A percentile compares a stretch with the other conserved stretches of the same genome.
Conservation (phyloP, 2,888 invertebrate species). For the Philereme vetulata region DNA sequence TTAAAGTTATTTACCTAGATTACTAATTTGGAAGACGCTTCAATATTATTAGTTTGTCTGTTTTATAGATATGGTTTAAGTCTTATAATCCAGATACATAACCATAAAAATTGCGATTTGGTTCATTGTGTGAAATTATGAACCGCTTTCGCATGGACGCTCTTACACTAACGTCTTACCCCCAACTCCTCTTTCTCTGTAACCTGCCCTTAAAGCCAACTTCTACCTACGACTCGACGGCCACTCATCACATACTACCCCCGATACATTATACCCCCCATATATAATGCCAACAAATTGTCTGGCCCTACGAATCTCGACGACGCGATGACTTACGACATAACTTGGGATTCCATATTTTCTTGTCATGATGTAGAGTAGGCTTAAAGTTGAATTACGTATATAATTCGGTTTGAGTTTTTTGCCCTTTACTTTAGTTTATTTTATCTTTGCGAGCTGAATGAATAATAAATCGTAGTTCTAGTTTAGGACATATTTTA, state of each 20-base stretch:
- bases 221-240: conserved; percentile 16
- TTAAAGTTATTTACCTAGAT: no score
- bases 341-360: conserved; percentile 44
- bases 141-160: no score
- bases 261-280: conserved; percentile 59
- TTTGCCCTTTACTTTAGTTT: neutral
- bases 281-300: conserved; percentile 63
- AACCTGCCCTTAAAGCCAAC: conserved; percentile 3
- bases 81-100: no score
- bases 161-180: no score
- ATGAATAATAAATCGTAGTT: no score
- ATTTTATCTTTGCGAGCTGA: no score
- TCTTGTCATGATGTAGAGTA: conserved; percentile 23
- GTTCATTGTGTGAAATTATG: no score
- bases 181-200: neutral
- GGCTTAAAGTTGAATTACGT: conserved; percentile 14
- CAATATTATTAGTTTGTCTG: no score
- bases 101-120: no score
- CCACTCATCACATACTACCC: conserved; percentile 40
- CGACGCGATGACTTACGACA: conserved; percentile 45
- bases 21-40: no score
- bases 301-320: conserved; percentile 55
- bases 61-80: no score
- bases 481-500: no score
- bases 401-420: neutral